Evolutionary conservation across 2,888 invertebrate species (phyloP).

Genomic region (Pyrrhosoma nymphula): DNA sequence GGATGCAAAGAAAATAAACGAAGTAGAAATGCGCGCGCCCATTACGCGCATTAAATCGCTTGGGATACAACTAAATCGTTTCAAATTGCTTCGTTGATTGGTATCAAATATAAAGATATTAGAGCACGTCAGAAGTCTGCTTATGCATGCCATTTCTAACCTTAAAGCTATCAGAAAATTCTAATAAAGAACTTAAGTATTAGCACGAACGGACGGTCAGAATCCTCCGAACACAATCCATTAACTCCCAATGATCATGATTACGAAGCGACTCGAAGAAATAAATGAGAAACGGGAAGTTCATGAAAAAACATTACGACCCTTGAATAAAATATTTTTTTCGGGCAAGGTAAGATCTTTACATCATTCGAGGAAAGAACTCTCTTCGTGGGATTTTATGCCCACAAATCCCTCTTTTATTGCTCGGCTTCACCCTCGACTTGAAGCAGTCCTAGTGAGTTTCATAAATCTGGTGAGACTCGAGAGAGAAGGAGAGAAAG

Average conservation of each 20-base stretch:
- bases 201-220: no score
- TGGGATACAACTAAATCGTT: no score
- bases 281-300: background rate
- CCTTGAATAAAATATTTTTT: background rate
- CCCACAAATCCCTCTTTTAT: background rate
- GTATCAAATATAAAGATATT: no score
- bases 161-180: no score
- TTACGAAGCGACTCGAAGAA: background rate
- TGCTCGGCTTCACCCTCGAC: background rate
- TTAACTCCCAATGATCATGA: background rate
- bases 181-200: no score
- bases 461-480: background rate
- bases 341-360: background rate
- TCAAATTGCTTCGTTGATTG: no score
- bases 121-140: no score
- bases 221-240: background rate
- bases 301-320: conserved; percentile 20
- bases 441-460: background rate
- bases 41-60: no score
- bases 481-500: background rate
- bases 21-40: no score
- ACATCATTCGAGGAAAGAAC: background rate
- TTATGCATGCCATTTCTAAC: no score
- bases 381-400: background rate
- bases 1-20: no score